Conservation (phyloP, 1,140 invertebrate species). For the Cydia pomonella region DNA sequence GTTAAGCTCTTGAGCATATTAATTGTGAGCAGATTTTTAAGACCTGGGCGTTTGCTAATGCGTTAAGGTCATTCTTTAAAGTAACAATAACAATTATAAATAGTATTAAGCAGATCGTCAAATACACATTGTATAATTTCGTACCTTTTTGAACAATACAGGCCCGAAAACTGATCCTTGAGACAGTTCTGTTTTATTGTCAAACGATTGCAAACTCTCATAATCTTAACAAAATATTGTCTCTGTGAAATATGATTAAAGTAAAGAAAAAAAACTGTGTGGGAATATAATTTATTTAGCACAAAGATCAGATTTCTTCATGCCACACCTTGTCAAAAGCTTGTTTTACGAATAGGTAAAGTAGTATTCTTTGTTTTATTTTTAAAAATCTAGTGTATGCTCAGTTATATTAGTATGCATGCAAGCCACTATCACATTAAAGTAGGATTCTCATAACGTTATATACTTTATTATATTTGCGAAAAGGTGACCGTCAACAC, state of each 20-base stretch:
- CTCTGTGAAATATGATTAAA: not conserved
- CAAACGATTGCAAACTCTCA: not conserved
- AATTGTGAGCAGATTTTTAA: constrained; percentile 27
- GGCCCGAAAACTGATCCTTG: not conserved
- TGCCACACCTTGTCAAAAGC: not conserved
- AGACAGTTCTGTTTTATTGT: not conserved
- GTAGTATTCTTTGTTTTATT: not conserved
- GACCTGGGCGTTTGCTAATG: constrained; percentile 21
- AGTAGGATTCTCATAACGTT: not conserved
- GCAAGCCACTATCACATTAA: not conserved
- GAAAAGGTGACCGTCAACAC: not conserved
- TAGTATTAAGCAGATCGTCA: not conserved
- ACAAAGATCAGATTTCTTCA: not conserved
- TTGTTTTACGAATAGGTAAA: not conserved
- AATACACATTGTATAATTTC: not conserved
- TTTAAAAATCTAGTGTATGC: not conserved
- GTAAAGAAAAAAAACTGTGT: not conserved
- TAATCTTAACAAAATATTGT: not conserved
- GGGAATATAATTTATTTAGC: not conserved
- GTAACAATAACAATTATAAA: not conserved
- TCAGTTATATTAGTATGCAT: not conserved
- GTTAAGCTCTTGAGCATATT: constrained; percentile 21
- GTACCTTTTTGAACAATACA: not conserved
- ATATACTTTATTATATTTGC: not conserved
- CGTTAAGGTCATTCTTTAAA: not conserved